Base-by-base conservation (phyloP, 2,888 invertebrate species). In the Panorpa germanica region DNA sequence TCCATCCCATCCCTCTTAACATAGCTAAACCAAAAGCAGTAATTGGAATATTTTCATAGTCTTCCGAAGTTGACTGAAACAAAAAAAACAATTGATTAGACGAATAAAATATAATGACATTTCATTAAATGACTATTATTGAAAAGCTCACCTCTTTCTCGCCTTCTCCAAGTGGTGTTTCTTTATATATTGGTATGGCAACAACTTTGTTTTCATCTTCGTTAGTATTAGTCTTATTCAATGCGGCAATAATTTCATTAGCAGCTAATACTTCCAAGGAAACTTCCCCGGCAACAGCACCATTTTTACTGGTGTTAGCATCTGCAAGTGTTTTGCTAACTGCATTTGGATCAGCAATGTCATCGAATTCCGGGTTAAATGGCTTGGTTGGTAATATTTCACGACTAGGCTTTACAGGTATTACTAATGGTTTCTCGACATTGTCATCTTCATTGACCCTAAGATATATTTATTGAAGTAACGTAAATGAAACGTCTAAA, bases 1-100 rank as follows among this genome's bases (percentile, higher is more conserved):
- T 61, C 85, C 82, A 85, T 7, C 86, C 95, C 93, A 93, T 95
- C 6, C 95, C 96, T 36, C 91, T 60, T 2, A 96, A 58, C 78
- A 95, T 77, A 0, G 95, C 96, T 48, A 82, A 45, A 3, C 96
- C 96, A 67, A 77, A 96, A 31, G 80, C 71, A 44, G 60, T 53
- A 25, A 82, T 62, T 0, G 81, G 77, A 27, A 81, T 63, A 11
- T 62, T 51, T 23, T 76, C 74, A 54, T 78, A 81, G 44, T 78
- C 75, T 32, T 70, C 65, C 10, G 70, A 41, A 1, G 64, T 60
- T 2, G 82, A 61, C 63, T 68, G 50, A 36, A 58, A 56, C 35
- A 31, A 33, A 29, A 34, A 25, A 23, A 28, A 31, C 18, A 29
- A 22, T 20, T 30, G 25, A 22, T 14, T 31, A 28, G n/a, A n/a